A percentile compares a stretch with the other conserved stretches of the same genome.
Evolutionary conservation across 2,113 vertebrate genomes (phyloP).

Genomic region (Pseudopipra pipra): DNA sequence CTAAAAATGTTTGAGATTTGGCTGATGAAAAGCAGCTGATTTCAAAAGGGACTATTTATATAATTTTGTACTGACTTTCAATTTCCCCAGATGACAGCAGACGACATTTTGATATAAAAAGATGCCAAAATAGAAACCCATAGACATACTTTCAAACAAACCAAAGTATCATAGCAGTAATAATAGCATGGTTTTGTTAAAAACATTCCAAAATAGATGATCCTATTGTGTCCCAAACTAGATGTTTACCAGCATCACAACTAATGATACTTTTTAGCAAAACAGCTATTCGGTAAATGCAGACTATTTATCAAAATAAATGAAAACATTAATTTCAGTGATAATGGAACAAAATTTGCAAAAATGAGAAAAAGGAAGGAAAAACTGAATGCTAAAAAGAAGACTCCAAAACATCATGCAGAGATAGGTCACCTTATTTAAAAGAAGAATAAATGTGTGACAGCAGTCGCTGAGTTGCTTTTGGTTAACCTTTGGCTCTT

Average conservation of each 20-base stretch:
- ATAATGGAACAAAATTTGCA: not conserved
- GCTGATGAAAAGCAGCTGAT: not conserved
- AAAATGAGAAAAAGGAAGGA: not conserved
- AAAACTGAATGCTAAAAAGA: not conserved
- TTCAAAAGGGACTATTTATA: not conserved
- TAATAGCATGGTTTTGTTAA: not conserved
- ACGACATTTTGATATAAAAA: not conserved
- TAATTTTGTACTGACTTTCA: not conserved
- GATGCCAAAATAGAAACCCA: not conserved
- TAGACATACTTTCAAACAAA: not conserved
- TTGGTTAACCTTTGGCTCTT: not conserved
- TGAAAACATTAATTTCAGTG: not conserved
- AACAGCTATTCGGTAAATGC: not conserved
- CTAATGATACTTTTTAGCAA: not conserved
- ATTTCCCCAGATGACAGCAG: not conserved
- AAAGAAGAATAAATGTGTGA: not conserved
- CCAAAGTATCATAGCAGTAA: not conserved
- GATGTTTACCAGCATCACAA: not conserved
- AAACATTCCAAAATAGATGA: not conserved
- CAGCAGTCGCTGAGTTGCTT: not conserved
- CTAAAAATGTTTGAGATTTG: not conserved
- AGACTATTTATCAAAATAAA: not conserved
- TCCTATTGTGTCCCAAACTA: not conserved
- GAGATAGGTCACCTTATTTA: not conserved
- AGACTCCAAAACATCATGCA: not conserved